A percentile compares a stretch with the other conserved stretches of the same genome.
Conservation (phyloP, 2,797 vertebrate species). For the Artibeus jamaicensis region DNA sequence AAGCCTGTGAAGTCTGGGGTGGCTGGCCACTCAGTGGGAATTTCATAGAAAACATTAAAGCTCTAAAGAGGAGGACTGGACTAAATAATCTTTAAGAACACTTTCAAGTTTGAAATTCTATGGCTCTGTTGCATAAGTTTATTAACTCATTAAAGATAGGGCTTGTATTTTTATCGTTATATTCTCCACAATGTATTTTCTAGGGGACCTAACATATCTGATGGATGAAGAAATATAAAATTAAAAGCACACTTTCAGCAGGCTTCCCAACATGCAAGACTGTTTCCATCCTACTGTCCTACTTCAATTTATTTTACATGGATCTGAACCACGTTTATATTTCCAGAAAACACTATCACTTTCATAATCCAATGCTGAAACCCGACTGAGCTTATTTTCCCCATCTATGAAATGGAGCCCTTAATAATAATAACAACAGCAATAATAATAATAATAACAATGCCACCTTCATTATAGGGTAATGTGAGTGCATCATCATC, state of each 20-base stretch:
- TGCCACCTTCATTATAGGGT: background rate
- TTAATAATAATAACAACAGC: background rate
- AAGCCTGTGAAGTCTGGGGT: background rate
- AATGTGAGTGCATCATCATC: background rate
- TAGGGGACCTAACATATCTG: background rate
- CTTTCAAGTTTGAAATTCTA: background rate
- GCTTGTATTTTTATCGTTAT: background rate
- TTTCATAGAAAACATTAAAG: background rate
- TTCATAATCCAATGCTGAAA: background rate
- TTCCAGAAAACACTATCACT: background rate
- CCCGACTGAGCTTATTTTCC: background rate
- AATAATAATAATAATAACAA: background rate
- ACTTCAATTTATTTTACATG: background rate
- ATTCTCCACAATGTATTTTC: background rate
- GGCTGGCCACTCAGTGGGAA: background rate
- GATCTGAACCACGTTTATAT: background rate
- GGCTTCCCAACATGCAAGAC: background rate
- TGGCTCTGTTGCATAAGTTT: background rate
- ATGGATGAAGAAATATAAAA: background rate
- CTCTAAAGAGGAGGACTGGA: background rate
- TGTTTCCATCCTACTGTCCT: background rate
- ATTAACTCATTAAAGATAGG: background rate
- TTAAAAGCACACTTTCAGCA: background rate
- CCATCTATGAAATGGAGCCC: background rate
- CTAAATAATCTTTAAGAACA: background rate